Evolutionary conservation across 2,888 invertebrate genomes (phyloP).

Genomic region (Automeris io): DNA sequence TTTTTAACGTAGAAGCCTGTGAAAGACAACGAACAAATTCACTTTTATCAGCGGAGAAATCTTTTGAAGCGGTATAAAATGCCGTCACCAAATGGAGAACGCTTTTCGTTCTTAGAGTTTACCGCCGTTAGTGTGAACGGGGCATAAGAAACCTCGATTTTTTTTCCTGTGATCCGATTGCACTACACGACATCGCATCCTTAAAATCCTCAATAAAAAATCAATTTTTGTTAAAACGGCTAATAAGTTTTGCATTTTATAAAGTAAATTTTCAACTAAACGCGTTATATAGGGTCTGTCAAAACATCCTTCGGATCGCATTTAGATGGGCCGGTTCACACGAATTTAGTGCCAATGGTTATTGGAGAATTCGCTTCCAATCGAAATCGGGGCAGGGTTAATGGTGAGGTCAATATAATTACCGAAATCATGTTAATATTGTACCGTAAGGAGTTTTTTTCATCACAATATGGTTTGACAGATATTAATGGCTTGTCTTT

Average conservation of each 20-base stretch:
- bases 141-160: neutral
- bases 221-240: neutral
- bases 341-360: neutral
- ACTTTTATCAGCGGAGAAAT: no score
- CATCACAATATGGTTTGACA: neutral
- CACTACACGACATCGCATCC: neutral
- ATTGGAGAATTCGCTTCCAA: neutral
- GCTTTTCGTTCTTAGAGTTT: no score
- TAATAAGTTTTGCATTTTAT: neutral
- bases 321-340: neutral
- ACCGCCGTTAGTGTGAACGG: no score
- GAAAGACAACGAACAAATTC: no score
- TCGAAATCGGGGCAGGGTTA: constrained; percentile 3
- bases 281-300: neutral
- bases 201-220: neutral
- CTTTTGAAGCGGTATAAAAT: no score
- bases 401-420: constrained; percentile 10
- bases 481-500: neutral
- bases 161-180: neutral
- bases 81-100: no score
- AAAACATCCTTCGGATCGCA: constrained; percentile 1
- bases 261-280: neutral
- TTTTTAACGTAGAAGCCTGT: no score
- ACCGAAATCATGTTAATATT: neutral
- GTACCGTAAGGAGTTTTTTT: neutral